Evolutionary conservation across 30 jellyfish, hydroid and myxozoan genomes (phyloP).

Genomic region (Haliclystus octoradiatus): DNA sequence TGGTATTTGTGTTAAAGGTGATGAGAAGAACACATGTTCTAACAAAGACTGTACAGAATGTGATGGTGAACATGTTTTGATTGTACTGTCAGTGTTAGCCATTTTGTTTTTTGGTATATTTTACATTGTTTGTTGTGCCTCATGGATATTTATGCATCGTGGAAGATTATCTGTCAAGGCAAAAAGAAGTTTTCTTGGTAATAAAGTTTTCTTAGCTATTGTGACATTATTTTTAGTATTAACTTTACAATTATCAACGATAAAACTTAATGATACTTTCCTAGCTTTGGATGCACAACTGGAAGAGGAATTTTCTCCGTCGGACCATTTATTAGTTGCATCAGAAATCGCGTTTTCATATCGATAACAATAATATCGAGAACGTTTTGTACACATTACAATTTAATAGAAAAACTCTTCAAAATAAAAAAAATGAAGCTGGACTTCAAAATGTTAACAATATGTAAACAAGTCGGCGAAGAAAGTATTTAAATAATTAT

Average conservation of each 20-base stretch:
- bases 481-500: no score
- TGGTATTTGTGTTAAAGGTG: constrained; percentile 65
- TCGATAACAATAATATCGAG: no score
- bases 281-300: constrained; percentile 26
- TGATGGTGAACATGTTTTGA: background rate
- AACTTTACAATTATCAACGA: background rate
- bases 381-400: no score
- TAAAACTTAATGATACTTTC: background rate
- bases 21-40: constrained; percentile 27
- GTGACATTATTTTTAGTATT: background rate
- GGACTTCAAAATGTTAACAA: no score
- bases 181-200: background rate
- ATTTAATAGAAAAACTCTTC: no score
- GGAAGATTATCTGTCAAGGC: background rate
- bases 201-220: background rate
- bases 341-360: background rate
- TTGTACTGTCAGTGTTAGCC: background rate
- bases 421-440: no score
- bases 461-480: no score
- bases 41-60: constrained; percentile 41
- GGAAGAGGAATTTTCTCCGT: constrained; percentile 58
- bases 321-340: constrained; percentile 69
- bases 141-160: background rate
- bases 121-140: background rate
- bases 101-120: background rate